Evolutionary conservation across 37 sponge, comb jelly and placozoan species (phyloP), one percentile per base, ranked within the genome.

Genomic region (Beroe ovata): DNA sequence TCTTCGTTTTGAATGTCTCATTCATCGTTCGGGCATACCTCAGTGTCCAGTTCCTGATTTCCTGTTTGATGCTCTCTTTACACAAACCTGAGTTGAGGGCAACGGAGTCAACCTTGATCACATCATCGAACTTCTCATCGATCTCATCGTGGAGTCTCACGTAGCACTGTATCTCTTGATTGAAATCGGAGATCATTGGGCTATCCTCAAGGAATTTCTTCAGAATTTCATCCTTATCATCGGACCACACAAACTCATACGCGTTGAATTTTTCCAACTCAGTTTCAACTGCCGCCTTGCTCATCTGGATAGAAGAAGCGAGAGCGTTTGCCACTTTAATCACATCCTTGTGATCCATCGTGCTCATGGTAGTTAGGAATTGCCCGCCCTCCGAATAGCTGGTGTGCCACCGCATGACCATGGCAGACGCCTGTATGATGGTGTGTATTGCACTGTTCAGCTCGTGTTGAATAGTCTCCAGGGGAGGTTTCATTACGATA

Each of bases 391-490:
- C 84, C 1, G 54, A 42, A 25, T 36, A 77, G 14, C 84, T 35
- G 26, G 54, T 40, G 47, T 77, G 38, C 84, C 84, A 77, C 33
- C 84, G 26, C 41, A 3, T 39, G 2, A 77, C 54, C 8, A 20
- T 16, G n/a, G 54, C 84, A 8, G 54, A 42, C 23, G 84, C 60
- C 22, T 59, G 39, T 26, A 89, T 62, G 23, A 89, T 47, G 21
- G 29, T 89, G 21, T 89, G 89, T 6, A 89, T 62, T 1, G 89
- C 89, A 32, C 64, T 89, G 89, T 89, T 89, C 39, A 89, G 64
- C 39, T 89, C 63, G 23, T 89, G 89, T 62, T 89, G 89, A 62
- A 89, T 89, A n/a, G 63, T 62, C 8, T 89, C 89, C 33, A 89
- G 42, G 62, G 64, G 37, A 25, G 89, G 89, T 89, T 89, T 89